Evolutionary conservation across 2,797 vertebrate species (phyloP).

Genomic region (Pempheris klunzingeri): DNA sequence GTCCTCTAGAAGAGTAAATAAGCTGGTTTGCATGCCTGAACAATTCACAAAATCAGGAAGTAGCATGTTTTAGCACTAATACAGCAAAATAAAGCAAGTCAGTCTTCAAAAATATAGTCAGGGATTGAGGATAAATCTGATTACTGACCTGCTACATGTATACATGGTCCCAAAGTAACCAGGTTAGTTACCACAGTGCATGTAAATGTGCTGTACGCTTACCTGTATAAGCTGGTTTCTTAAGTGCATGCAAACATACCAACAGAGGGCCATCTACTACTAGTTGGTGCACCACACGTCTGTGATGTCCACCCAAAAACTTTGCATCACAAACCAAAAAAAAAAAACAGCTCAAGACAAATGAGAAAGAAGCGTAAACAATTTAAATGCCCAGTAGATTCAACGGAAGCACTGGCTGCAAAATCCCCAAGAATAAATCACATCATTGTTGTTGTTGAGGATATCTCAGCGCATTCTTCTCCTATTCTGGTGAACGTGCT

Average conservation of each 20-base stretch:
- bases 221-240: background rate
- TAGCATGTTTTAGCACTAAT: background rate
- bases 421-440: conserved; percentile 56
- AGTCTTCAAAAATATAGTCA: background rate
- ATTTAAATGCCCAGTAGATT: background rate
- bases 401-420: conserved; percentile 3
- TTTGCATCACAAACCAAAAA: too few species aligned
- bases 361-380: conserved; percentile 14
- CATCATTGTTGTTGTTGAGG: conserved; percentile 31
- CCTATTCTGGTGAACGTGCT: conserved; percentile 22
- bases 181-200: background rate
- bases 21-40: background rate
- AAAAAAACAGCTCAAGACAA: background rate
- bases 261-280: background rate
- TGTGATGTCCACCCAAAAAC: background rate
- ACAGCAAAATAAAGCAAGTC: background rate
- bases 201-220: background rate
- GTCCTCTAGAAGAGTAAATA: background rate
- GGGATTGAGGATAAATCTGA: background rate
- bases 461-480: conserved; percentile 22
- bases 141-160: background rate
- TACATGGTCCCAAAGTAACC: background rate
- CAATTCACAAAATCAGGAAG: background rate
- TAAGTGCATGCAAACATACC: background rate
- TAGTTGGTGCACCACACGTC: background rate